Evolutionary conservation across 2,113 vertebrate genomes (phyloP), one percentile per base, ranked within the genome.

Genomic region (Colistium nudipinnis): DNA sequence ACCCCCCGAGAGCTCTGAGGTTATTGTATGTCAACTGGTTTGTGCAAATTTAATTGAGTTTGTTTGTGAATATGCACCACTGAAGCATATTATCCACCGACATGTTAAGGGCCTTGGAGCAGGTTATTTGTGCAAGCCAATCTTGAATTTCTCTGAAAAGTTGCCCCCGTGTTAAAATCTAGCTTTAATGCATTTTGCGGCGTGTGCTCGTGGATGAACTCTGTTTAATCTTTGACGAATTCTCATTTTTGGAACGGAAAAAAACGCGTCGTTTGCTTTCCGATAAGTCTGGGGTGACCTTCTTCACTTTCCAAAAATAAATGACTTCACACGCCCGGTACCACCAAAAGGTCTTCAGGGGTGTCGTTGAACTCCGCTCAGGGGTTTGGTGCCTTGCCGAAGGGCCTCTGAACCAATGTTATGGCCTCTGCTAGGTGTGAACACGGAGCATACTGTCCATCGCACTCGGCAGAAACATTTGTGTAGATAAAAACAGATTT

Each of bases 21-120:
- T 82, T 55, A 74, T 54, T 66, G 61, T 45, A 24, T 66, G 65
- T 80, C 71, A 80, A 62, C 72, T 76, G 74, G 70, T 77, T 81
- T 82, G 86, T 82, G 78, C 54, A 59, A 87, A 83, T 84, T 82
- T 77, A 79, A 83, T 83, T 82, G 54, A 62, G 72, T 66, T 66
- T 55, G 36, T 70, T 76, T 43, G 43, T 52, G 44, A 66, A 47
- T 41, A 17, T 41, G 49, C 57, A 61, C 7, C 39, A 43, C 11
- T 25, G 39, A 55, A 57, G 51, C 59, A 70, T 7, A 11, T 36
- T 33, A 62, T 56, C 36, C 43, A 17, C 67, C 57, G 25, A 55
- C 56, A 59, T 4, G 36, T 53, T 28, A 19, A 8, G 14, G n/a
- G 55, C 25, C 56, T 27, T 16, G 16, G 6, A 54, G 30, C 1